Conservation (phyloP, 2,888 invertebrate species). For the Proisotoma minuta region DNA sequence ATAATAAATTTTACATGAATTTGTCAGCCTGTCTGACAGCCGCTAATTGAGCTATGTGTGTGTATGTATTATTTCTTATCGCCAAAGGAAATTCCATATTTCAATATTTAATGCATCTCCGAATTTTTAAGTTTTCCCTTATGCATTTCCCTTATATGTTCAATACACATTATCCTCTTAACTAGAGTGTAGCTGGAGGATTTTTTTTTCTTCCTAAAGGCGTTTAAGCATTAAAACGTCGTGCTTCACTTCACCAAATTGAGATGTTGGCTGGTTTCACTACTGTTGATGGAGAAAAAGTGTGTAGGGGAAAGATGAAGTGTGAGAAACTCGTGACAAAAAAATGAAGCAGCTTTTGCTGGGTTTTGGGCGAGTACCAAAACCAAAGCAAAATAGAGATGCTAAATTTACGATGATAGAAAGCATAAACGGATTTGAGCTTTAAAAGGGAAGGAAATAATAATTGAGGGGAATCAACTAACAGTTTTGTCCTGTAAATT, state of each 20-base stretch:
- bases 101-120: not conserved
- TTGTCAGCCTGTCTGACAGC: not conserved
- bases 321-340: not conserved
- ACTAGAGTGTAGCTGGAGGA: too few species aligned
- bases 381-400: not conserved
- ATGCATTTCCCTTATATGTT: too few species aligned
- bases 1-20: not conserved
- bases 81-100: not conserved
- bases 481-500: slow-evolving; percentile 47
- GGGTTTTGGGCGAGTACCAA: not conserved
- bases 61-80: not conserved
- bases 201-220: too few species aligned
- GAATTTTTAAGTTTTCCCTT: too few species aligned
- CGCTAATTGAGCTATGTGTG: not conserved
- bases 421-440: not conserved
- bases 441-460: not conserved
- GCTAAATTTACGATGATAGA: not conserved
- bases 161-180: too few species aligned
- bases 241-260: too few species aligned
- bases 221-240: too few species aligned
- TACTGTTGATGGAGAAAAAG: too few species aligned
- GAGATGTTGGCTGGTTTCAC: too few species aligned
- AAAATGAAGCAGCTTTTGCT: not conserved
- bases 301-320: too few species aligned
- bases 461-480: slow-evolving; percentile 1